Evolutionary conservation across 2,113 vertebrate species (phyloP).

Genomic region (Octodon degus): DNA sequence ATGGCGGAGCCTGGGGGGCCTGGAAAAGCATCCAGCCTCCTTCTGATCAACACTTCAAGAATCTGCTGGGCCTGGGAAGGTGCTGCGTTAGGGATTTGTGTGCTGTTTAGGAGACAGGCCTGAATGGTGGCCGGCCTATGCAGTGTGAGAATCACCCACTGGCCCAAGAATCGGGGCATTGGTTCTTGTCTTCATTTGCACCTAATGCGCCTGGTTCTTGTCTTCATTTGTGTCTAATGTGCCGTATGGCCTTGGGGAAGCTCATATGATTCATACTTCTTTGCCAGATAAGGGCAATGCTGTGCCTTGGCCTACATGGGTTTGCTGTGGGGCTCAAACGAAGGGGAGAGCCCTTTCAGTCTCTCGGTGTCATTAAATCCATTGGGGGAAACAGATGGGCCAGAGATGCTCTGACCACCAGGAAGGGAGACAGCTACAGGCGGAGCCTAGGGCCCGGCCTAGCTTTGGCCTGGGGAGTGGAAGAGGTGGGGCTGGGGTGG

Average conservation of each 20-base stretch:
- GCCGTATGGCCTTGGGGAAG: not conserved
- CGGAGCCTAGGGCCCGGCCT: not conserved
- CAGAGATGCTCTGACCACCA: not conserved
- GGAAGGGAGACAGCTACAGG: not conserved
- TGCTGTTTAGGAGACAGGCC: not conserved
- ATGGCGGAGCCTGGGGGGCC: fast-evolving
- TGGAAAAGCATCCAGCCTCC: too few species aligned
- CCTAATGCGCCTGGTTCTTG: not conserved
- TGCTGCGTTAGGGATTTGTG: too few species aligned
- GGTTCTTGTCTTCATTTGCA: not conserved
- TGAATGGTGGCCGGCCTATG: too few species aligned
- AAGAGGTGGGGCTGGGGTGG: too few species aligned
- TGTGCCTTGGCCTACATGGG: fast-evolving
- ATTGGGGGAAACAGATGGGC: fast-evolving
- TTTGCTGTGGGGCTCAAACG: not conserved
- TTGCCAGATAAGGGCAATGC: not conserved
- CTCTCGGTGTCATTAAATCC: not conserved
- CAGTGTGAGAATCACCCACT: not conserved
- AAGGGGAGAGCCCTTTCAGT: not conserved
- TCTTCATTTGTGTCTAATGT: not conserved
- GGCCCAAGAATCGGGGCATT: not conserved
- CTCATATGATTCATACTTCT: not conserved
- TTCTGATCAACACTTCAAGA: too few species aligned
- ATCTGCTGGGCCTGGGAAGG: not conserved
- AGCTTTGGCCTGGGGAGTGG: not conserved